Evolutionary conservation across 2,797 vertebrate species (phyloP).

Genomic region (Steatocranus sp.): DNA sequence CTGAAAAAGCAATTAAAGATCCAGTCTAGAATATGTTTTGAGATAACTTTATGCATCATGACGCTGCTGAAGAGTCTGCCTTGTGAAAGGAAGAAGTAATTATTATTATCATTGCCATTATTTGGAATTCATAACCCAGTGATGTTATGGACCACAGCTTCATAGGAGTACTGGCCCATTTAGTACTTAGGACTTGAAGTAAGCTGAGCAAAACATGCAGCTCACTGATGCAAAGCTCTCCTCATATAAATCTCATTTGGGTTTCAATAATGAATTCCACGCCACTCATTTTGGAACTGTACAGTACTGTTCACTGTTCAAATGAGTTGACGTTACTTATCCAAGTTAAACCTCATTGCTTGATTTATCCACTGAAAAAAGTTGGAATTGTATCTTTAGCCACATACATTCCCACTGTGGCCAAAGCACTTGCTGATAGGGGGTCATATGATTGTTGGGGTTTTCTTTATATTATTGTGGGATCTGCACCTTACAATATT

Average conservation of each 20-base stretch:
- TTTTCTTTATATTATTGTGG: not conserved
- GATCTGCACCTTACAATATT: not conserved
- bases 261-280: constrained; percentile 13
- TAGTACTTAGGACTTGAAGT: constrained; percentile 32
- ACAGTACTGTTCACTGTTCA: not conserved
- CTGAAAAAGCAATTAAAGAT: constrained; percentile 75
- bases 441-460: not conserved
- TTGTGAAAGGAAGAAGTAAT: constrained; percentile 35
- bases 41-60: constrained; percentile 57
- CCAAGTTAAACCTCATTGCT: not conserved
- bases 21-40: constrained; percentile 55
- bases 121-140: constrained; percentile 36
- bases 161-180: constrained; percentile 29
- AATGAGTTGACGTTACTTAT: not conserved
- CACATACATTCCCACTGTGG: not conserved
- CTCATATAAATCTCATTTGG: constrained; percentile 1
- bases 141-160: constrained; percentile 10
- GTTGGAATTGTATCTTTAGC: not conserved
- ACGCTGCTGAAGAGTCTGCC: constrained; percentile 27
- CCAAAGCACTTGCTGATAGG: accelerated
- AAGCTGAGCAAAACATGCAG: not conserved
- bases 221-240: not conserved
- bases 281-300: not conserved
- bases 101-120: constrained; percentile 30
- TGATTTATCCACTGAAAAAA: not conserved